Percentiles rank a stretch among this genome's conserved stretches.
Conservation (phyloP, 2,888 invertebrate species). For the Emmelina monodactyla region DNA sequence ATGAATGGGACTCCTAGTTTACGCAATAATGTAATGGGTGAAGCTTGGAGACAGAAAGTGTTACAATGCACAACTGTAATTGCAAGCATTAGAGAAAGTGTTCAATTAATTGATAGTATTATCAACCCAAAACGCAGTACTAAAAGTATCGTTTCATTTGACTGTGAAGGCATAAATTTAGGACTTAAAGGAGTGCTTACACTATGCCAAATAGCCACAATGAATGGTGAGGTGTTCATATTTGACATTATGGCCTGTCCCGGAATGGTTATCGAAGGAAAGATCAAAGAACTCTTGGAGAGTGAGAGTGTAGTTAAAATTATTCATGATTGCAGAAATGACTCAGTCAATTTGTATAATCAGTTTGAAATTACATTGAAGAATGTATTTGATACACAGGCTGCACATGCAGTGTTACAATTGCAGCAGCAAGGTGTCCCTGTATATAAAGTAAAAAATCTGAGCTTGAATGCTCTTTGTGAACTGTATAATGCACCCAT, state of each 20-base stretch:
- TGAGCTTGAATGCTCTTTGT: constrained; percentile 90
- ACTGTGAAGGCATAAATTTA: constrained; percentile 93
- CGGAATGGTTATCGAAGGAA: constrained; percentile 77
- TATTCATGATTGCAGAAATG: constrained; percentile 92
- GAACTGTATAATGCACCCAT: constrained; percentile 86
- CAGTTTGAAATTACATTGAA: constrained; percentile 85
- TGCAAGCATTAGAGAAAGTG: constrained; percentile 79
- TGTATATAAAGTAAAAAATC: constrained; percentile 93
- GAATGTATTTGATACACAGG: constrained; percentile 93
- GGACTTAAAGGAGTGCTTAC: constrained; percentile 90
- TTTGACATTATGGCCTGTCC: constrained; percentile 90
- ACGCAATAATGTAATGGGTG: constrained; percentile 63
- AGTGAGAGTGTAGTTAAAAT: constrained; percentile 85
- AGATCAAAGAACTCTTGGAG: constrained; percentile 81
- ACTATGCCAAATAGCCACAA: constrained; percentile 84
- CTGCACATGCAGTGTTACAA: constrained; percentile 90
- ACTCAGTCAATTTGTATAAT: constrained; percentile 85
- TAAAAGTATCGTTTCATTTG: constrained; percentile 79
- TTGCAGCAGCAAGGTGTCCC: constrained; percentile 89
- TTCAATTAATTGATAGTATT: constrained; percentile 77
- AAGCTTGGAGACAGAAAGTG: constrained; percentile 83
- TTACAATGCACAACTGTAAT: constrained; percentile 84
- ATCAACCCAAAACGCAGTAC: constrained; percentile 64
- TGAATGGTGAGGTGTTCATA: constrained; percentile 82
- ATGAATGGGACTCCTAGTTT: constrained; percentile 48